Conservation (phyloP, 2,113 vertebrate species). For the Oreochromis spilurus region DNA sequence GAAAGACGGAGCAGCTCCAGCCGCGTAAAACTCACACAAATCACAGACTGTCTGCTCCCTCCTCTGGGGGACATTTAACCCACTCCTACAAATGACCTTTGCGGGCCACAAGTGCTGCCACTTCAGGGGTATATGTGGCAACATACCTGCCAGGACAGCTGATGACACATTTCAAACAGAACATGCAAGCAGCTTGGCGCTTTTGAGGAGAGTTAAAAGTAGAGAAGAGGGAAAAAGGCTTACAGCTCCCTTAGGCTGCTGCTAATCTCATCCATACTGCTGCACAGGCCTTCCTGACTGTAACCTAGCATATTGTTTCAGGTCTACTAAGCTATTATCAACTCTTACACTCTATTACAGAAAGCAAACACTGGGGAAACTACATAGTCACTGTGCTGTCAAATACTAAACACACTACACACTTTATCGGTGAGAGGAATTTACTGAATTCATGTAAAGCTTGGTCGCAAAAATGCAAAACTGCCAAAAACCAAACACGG, state of each 20-base stretch:
- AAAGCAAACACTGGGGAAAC: neutral
- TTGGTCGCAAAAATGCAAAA: neutral
- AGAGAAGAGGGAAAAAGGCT: neutral
- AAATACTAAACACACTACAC: neutral
- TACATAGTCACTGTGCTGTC: neutral
- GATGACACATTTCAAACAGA: conserved; percentile 64
- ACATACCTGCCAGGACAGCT: conserved; percentile 52
- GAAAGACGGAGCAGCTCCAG: conserved; percentile 36
- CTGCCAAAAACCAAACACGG: neutral
- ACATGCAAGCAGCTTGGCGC: conserved; percentile 37
- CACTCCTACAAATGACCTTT: conserved; percentile 60
- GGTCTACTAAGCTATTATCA: conserved; percentile 14
- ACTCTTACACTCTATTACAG: neutral
- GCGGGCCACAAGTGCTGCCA: conserved; percentile 39
- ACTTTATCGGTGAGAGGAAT: neutral
- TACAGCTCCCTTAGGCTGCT: conserved; percentile 39
- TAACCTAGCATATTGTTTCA: neutral
- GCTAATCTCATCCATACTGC: conserved; percentile 20
- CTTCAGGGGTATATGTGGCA: conserved; percentile 54
- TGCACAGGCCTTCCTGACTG: neutral
- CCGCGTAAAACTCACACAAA: conserved; percentile 56
- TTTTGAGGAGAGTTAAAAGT: conserved; percentile 24
- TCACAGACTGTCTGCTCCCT: conserved; percentile 43
- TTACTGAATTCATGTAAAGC: neutral
- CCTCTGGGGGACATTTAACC: conserved; percentile 61